Percentiles rank a stretch among this genome's conserved stretches.
Conservation (phyloP, 2,113 vertebrate genomes). For the Neogobius melanostomus region DNA sequence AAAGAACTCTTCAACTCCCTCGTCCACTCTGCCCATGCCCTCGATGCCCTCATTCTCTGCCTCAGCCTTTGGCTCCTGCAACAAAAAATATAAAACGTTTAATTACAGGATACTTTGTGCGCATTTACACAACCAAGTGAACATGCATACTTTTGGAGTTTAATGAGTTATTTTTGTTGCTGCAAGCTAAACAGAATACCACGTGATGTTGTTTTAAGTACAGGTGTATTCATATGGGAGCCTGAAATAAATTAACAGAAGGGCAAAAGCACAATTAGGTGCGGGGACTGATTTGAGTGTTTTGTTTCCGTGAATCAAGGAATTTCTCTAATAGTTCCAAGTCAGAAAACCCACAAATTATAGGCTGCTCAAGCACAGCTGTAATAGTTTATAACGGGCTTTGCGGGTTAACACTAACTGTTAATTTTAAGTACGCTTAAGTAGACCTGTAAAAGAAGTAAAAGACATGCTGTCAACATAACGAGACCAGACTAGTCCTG, state of each 20-base stretch:
- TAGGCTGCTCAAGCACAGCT: background rate
- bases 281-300: background rate
- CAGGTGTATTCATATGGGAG: background rate
- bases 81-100: slow-evolving; percentile 64
- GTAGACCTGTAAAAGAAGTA: background rate
- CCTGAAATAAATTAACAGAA: background rate
- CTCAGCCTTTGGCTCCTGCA: slow-evolving; percentile 80
- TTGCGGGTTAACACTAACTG: background rate
- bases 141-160: background rate
- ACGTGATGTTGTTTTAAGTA: background rate
- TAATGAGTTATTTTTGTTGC: background rate
- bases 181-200: background rate
- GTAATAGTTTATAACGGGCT: background rate
- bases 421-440: background rate
- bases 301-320: background rate
- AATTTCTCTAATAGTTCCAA: background rate
- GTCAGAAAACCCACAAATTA: background rate
- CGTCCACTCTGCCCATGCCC: slow-evolving; percentile 87
- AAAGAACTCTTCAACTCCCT: slow-evolving; percentile 96
- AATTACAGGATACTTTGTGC: slow-evolving; percentile 12
- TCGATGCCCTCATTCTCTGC: slow-evolving; percentile 83
- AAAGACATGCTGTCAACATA: background rate
- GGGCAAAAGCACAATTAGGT: background rate
- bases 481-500: slow-evolving; percentile 26
- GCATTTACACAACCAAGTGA: background rate